phyloP scores from a whole-genome alignment of 2,797 vertebrate genomes.

The Vespertilio murinus region DNA sequence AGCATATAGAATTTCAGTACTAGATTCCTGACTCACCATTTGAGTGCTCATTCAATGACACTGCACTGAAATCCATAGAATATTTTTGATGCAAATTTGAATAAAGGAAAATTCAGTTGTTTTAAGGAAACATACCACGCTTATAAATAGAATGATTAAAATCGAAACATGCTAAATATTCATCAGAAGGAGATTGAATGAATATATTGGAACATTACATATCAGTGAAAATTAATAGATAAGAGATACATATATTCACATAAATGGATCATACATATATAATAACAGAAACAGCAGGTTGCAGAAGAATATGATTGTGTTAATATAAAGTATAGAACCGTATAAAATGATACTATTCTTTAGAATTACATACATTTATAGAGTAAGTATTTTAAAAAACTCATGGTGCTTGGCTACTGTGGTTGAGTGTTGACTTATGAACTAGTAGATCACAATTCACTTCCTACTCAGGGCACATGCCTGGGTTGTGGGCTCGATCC shows the following conservation, averaged over 20 bases:
- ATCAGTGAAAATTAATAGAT: background rate
- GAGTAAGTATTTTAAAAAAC: background rate
- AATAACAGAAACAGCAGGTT: background rate
- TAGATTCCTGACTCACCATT: background rate
- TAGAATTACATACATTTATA: background rate
- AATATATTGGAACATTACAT: background rate
- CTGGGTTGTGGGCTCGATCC: too few relatives aligned
- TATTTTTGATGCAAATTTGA: background rate
- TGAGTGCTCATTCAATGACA: background rate
- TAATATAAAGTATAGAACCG: background rate
- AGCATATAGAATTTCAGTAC: background rate
- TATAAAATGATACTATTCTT: background rate
- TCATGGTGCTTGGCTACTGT: background rate
- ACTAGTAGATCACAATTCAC: too few relatives aligned
- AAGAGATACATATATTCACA: background rate
- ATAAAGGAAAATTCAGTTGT: background rate
- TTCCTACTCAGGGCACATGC: too few relatives aligned
- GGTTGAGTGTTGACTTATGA: too few relatives aligned
- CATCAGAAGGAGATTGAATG: background rate
- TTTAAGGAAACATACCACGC: conserved; percentile 10
- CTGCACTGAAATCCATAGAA: background rate
- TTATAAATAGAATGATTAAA: conserved; percentile 11
- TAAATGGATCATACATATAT: background rate
- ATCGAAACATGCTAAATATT: background rate
- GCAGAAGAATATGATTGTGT: background rate